phyloP scores from a whole-genome alignment of 2,888 invertebrate species.

The Hylaea fasciaria region DNA sequence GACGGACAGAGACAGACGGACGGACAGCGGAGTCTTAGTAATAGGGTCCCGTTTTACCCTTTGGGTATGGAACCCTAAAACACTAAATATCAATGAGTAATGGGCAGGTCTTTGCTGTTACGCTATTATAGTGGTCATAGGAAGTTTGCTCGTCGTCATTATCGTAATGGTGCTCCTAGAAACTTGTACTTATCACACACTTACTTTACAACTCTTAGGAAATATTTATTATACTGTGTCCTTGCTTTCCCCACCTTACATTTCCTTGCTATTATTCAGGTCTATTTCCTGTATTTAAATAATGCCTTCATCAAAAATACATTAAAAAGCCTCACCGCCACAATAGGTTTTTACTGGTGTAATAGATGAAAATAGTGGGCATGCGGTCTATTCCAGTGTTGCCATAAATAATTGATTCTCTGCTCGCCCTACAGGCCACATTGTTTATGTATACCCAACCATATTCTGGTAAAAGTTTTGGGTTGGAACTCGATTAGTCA shows the following conservation, averaged over 20 bases:
- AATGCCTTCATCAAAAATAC: conserved; percentile 30
- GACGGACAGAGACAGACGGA: too few relatives aligned
- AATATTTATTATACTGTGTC: neutral
- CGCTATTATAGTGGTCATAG: too few relatives aligned
- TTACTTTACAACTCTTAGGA: too few relatives aligned
- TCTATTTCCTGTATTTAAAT: conserved; percentile 4
- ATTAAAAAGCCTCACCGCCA: conserved; percentile 21
- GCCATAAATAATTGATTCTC: conserved; percentile 60
- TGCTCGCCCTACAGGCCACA: conserved; percentile 46
- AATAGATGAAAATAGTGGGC: conserved; percentile 49
- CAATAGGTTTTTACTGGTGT: conserved; percentile 33
- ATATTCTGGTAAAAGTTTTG: conserved; percentile 51
- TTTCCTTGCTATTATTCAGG: conserved; percentile 3
- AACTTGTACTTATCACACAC: too few relatives aligned
- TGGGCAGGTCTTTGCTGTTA: neutral
- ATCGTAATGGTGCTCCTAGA: too few relatives aligned
- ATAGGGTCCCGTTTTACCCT: too few relatives aligned
- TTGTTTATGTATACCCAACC: conserved; percentile 61
- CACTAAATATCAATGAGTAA: too few relatives aligned
- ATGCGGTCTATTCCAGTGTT: conserved; percentile 43
- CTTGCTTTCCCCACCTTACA: neutral
- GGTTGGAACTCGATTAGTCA: conserved; percentile 21
- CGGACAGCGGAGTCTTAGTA: too few relatives aligned
- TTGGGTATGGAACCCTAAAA: too few relatives aligned
- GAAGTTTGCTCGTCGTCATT: too few relatives aligned